These are phyloP conservation scores for Stratiolaelaps scimitus DNA, from an alignment of 1,140 invertebrate species.

Conservation along the genomic window DNA sequence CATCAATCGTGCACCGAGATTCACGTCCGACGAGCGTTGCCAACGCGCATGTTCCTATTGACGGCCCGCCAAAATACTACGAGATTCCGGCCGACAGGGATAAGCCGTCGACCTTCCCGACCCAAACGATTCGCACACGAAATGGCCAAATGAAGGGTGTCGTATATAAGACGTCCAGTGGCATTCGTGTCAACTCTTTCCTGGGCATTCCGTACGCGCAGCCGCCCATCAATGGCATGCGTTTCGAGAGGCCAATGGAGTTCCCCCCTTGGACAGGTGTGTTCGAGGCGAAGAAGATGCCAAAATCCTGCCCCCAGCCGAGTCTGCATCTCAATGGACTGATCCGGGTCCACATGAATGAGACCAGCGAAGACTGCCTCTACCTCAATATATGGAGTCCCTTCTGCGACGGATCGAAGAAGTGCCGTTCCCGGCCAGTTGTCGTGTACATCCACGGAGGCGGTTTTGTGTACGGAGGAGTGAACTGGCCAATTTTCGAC, in stretches of 20 bases:
- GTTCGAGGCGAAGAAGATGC: constrained; percentile 13
- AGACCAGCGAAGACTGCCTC: constrained; percentile 66
- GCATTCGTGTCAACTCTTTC: constrained; percentile 10
- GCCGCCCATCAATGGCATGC: constrained; percentile 1
- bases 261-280: constrained; percentile 19
- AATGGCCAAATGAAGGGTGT: constrained; percentile 21
- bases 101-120: constrained; percentile 12
- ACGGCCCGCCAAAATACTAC: constrained; percentile 11
- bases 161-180: constrained; percentile 5
- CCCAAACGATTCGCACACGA: background rate
- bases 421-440: constrained; percentile 27
- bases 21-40: too few relatives aligned
- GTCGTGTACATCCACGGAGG: constrained; percentile 31
- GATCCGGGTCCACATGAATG: background rate
- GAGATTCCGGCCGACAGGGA: constrained; percentile 1
- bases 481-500: constrained; percentile 50
- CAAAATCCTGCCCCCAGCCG: constrained; percentile 20
- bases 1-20: background rate
- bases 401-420: constrained; percentile 33
- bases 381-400: constrained; percentile 77
- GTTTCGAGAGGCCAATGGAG: constrained; percentile 24
- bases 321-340: constrained; percentile 18
- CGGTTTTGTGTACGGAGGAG: constrained; percentile 20
- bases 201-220: constrained; percentile 19
- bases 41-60: background rate